Conservation (phyloP, 2,888 invertebrate genomes). For the Uropetala carovei region DNA sequence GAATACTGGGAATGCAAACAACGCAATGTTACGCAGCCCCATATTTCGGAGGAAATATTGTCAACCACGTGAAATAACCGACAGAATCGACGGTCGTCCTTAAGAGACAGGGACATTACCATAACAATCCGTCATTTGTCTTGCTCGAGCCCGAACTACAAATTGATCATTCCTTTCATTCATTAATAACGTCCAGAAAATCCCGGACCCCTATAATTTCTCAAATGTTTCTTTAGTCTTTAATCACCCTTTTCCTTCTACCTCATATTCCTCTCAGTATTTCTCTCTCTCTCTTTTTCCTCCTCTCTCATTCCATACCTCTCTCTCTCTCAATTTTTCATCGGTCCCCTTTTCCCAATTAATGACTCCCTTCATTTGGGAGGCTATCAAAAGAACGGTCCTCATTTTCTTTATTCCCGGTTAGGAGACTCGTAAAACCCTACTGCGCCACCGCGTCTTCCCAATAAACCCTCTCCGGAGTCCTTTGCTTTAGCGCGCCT, state of each 20-base stretch:
- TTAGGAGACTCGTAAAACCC: constrained; percentile 23
- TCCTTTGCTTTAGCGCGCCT: not conserved
- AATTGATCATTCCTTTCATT: not conserved
- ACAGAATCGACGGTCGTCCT: not conserved
- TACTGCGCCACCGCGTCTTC: not conserved
- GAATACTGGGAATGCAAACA: too few species aligned
- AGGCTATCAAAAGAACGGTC: constrained; percentile 49
- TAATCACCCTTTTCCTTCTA: not conserved
- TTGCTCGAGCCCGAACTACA: not conserved
- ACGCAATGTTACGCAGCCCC: too few species aligned
- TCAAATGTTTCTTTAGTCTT: constrained; percentile 11
- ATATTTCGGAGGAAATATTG: not conserved
- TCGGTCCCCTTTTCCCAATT: constrained; percentile 42
- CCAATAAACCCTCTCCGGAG: not conserved
- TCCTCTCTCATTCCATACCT: not conserved
- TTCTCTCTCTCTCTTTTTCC: not conserved
- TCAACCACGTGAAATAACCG: not conserved
- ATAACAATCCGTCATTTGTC: not conserved
- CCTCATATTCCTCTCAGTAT: not conserved
- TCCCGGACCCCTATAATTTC: constrained; percentile 35
- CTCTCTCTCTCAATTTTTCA: constrained; percentile 41
- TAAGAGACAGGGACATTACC: constrained; percentile 18
- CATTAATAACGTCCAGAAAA: constrained; percentile 25
- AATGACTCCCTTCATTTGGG: constrained; percentile 53
- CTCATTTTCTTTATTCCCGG: constrained; percentile 12